phyloP scores from a whole-genome alignment of 2,888 invertebrate species.

The Ramazzottius varieornatus region DNA sequence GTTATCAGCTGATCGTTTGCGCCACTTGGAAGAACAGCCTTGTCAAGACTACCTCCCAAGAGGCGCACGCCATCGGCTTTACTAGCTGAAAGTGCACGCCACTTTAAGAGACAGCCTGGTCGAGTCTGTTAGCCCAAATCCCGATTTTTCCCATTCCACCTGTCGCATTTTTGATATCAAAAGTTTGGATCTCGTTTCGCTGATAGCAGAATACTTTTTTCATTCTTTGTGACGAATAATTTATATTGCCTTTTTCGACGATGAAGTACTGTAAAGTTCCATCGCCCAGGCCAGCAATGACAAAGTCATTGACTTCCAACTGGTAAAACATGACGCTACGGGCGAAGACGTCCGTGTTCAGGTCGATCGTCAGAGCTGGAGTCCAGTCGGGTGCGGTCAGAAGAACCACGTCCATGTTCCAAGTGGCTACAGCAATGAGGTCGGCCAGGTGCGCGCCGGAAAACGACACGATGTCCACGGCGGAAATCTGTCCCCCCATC shows the following conservation, averaged over 20 bases:
- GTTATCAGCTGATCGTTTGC: no score
- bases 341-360: conserved; percentile 1
- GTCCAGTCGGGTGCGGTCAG: neutral
- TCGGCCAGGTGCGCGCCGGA: neutral
- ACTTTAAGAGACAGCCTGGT: no score
- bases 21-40: no score
- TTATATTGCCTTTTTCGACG: conserved; percentile 31
- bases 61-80: no score
- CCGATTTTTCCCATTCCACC: no score
- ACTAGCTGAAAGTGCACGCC: no score
- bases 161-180: no score
- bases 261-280: conserved; percentile 90
- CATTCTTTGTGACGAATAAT: no score
- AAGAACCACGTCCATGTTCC: neutral
- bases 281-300: conserved; percentile 52
- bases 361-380: neutral
- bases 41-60: no score
- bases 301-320: conserved; percentile 14
- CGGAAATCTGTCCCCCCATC: neutral
- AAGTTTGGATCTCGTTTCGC: no score
- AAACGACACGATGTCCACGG: neutral
- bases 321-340: conserved; percentile 17
- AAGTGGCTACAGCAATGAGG: neutral
- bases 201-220: no score
- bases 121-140: no score